A percentile compares a stretch with the other conserved stretches of the same genome.
phyloP scores from a whole-genome alignment of 2,797 vertebrate genomes.

The Borostomias antarcticus region DNA sequence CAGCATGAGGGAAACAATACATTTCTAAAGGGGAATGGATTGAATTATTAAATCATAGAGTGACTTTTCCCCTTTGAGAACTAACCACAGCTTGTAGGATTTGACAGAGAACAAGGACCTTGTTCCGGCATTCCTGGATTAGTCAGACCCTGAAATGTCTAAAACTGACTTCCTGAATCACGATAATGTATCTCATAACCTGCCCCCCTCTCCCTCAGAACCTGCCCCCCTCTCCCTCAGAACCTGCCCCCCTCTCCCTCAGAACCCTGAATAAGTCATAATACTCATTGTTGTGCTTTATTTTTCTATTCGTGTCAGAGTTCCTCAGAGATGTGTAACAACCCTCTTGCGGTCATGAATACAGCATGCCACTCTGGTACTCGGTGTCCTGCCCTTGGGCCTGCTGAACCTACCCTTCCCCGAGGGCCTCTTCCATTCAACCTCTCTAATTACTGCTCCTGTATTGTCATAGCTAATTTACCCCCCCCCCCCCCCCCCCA shows the following conservation, averaged over 20 bases:
- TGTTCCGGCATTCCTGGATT: slow-evolving; percentile 28
- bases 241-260: too few species aligned
- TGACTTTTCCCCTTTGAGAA: slow-evolving; percentile 23
- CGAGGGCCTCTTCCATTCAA: slow-evolving; percentile 40
- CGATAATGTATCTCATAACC: too few species aligned
- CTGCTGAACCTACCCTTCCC: slow-evolving; percentile 26
- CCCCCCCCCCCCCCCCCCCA: not conserved
- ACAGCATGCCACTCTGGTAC: not conserved
- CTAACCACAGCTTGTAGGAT: slow-evolving; percentile 1
- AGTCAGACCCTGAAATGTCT: too few species aligned
- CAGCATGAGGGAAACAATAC: slow-evolving; percentile 51
- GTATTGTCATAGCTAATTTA: slow-evolving; percentile 60
- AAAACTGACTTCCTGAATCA: too few species aligned
- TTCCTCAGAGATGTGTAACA: not conserved
- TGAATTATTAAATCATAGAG: slow-evolving; percentile 13
- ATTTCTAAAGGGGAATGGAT: too few species aligned
- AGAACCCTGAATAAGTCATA: not conserved
- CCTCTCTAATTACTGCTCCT: slow-evolving; percentile 59
- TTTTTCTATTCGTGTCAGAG: not conserved
- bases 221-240: too few species aligned
- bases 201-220: too few species aligned
- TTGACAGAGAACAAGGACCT: slow-evolving; percentile 8
- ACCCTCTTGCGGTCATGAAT: not conserved
- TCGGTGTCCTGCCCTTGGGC: slow-evolving; percentile 17
- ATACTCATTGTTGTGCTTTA: not conserved